Conservation (phyloP, 2,888 invertebrate species). For the Isotomurus palustris region DNA sequence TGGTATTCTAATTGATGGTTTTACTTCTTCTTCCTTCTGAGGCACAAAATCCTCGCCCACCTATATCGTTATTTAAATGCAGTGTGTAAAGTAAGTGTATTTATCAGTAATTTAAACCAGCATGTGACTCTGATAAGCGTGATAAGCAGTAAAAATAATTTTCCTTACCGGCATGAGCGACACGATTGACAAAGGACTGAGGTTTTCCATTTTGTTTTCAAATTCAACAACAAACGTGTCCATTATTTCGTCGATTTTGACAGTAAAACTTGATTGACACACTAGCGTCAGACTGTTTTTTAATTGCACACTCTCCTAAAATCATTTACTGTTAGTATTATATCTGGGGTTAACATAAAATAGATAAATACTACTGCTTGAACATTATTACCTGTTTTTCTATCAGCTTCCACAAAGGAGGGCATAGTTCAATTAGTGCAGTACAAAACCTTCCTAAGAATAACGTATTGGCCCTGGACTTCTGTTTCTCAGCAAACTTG, state of each 20-base stretch:
- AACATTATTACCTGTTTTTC: constrained; percentile 27
- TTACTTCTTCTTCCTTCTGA: constrained; percentile 29
- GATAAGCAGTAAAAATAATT: background rate
- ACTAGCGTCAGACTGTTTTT: constrained; percentile 9
- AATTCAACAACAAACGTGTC: constrained; percentile 23
- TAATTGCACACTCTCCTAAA: constrained; percentile 26
- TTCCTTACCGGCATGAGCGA: constrained; percentile 31
- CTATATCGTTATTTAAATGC: constrained; percentile 10
- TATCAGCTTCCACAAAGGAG: constrained; percentile 42
- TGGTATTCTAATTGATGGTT: constrained; percentile 41
- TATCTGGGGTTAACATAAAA: too few relatives aligned
- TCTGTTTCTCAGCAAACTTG: constrained; percentile 15
- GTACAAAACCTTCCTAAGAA: constrained; percentile 37
- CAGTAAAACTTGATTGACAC: constrained; percentile 32
- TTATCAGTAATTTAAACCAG: background rate
- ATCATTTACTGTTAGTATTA: too few relatives aligned
- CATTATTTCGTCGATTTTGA: constrained; percentile 17
- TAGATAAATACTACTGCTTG: background rate
- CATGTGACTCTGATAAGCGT: background rate
- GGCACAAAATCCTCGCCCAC: constrained; percentile 3
- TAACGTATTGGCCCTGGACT: constrained; percentile 12
- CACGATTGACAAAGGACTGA: constrained; percentile 9
- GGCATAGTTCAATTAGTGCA: constrained; percentile 35
- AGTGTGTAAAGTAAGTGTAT: background rate
- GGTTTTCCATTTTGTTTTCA: constrained; percentile 9